These are phyloP conservation scores for Hirundo rustica DNA, from an alignment of 2,797 vertebrate genomes.

Conservation along the genomic window DNA sequence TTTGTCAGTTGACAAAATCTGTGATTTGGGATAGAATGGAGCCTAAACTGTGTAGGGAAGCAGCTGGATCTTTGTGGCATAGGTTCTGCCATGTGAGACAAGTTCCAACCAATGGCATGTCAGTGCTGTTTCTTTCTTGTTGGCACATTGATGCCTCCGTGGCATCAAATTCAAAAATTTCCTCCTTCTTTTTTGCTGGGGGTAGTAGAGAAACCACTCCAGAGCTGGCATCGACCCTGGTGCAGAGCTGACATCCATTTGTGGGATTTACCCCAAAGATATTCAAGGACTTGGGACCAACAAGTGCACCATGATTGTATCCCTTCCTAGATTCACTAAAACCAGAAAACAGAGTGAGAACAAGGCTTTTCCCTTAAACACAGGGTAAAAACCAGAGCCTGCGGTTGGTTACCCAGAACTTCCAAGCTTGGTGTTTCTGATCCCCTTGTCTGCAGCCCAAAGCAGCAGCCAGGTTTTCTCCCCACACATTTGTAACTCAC, in stretches of 20 bases:
- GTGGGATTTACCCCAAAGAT: not conserved
- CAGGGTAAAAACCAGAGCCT: not conserved
- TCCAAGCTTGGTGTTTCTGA: not conserved
- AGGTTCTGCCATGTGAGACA: not conserved
- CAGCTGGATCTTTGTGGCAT: not conserved
- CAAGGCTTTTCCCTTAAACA: not conserved
- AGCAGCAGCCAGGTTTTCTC: not conserved
- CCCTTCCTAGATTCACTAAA: not conserved
- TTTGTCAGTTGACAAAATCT: not conserved
- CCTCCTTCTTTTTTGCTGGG: not conserved
- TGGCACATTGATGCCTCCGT: accelerated
- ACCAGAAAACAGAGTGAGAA: not conserved
- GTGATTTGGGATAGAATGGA: not conserved
- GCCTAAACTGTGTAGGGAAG: not conserved
- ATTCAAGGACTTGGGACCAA: not conserved
- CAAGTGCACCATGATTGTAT: not conserved
- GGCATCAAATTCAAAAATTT: not conserved
- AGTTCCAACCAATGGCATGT: not conserved
- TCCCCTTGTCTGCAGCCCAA: not conserved
- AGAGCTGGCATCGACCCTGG: accelerated
- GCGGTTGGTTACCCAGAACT: not conserved
- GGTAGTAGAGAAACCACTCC: not conserved
- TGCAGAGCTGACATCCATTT: not conserved
- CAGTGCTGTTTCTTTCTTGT: not conserved
- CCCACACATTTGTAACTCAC: not conserved